These are phyloP conservation scores for Phortica variegata DNA, from an alignment of 1,140 invertebrate genomes.

Conservation along the genomic window DNA sequence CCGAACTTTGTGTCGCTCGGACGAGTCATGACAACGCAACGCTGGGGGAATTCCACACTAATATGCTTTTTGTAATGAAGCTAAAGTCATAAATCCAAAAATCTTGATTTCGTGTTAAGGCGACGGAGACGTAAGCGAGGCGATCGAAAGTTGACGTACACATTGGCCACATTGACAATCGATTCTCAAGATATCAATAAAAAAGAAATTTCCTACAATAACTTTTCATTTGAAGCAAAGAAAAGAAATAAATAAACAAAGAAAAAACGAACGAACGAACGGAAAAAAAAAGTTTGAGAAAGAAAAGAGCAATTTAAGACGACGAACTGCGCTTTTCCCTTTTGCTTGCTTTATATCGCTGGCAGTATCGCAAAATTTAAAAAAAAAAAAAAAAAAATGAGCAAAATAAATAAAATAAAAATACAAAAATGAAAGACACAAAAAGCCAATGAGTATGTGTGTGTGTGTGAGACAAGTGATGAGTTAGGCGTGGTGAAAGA, in stretches of 20 bases:
- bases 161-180: constrained; percentile 11
- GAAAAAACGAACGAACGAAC: too few species aligned
- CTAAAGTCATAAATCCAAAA: constrained; percentile 18
- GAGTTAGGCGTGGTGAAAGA: too few species aligned
- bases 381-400: neutral
- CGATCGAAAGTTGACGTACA: neutral
- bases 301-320: too few species aligned
- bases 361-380: too few species aligned
- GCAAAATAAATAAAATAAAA: neutral
- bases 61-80: constrained; percentile 2
- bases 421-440: neutral
- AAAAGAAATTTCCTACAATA: constrained; percentile 32
- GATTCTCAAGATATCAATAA: constrained; percentile 27
- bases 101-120: too few species aligned
- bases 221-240: constrained; percentile 35
- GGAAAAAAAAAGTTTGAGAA: too few species aligned
- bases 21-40: too few species aligned
- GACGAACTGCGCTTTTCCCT: too few species aligned
- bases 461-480: constrained; percentile 10
- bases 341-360: too few species aligned
- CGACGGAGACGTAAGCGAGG: too few species aligned
- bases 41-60: neutral
- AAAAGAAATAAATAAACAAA: too few species aligned
- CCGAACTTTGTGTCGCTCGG: too few species aligned
- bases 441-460: neutral